phyloP scores from a whole-genome alignment of 2,797 vertebrate species.

The Peromyscus eremicus region DNA sequence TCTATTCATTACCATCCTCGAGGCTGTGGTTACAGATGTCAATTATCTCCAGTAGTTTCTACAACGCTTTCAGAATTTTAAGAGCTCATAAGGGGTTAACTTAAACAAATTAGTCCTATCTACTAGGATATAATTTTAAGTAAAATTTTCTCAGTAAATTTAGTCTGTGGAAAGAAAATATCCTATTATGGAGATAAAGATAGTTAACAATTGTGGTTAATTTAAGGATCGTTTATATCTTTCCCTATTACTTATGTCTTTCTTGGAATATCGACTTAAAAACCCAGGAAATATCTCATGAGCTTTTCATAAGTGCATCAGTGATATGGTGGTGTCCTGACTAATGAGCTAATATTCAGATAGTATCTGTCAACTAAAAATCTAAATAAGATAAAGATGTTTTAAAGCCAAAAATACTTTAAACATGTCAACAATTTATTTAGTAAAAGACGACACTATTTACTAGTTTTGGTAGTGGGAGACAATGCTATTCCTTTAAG shows the following conservation, averaged over 20 bases:
- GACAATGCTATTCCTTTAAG: slow-evolving; percentile 44
- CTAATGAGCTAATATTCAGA: neutral
- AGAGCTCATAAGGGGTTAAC: neutral
- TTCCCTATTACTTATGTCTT: slow-evolving; percentile 36
- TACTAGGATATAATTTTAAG: slow-evolving; percentile 61
- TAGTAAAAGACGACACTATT: slow-evolving; percentile 50
- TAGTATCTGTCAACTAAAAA: slow-evolving; percentile 32
- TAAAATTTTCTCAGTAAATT: slow-evolving; percentile 41
- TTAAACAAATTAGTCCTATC: neutral
- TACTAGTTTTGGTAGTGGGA: slow-evolving; percentile 20
- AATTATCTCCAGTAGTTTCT: slow-evolving; percentile 6
- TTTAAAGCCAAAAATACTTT: slow-evolving; percentile 48
- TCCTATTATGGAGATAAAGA: neutral
- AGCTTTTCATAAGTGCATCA: neutral
- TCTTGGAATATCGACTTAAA: neutral
- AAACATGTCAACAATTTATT: slow-evolving; percentile 41
- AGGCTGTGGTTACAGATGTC: neutral
- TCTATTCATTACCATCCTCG: neutral
- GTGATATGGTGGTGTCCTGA: neutral
- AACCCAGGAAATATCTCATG: neutral
- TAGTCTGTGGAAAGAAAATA: neutral
- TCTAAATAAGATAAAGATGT: slow-evolving; percentile 19
- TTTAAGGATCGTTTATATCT: neutral
- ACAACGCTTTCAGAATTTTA: slow-evolving; percentile 21
- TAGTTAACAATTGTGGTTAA: neutral